Evolutionary conservation across 2,888 invertebrate genomes (phyloP).

Genomic region (Helleia helle): DNA sequence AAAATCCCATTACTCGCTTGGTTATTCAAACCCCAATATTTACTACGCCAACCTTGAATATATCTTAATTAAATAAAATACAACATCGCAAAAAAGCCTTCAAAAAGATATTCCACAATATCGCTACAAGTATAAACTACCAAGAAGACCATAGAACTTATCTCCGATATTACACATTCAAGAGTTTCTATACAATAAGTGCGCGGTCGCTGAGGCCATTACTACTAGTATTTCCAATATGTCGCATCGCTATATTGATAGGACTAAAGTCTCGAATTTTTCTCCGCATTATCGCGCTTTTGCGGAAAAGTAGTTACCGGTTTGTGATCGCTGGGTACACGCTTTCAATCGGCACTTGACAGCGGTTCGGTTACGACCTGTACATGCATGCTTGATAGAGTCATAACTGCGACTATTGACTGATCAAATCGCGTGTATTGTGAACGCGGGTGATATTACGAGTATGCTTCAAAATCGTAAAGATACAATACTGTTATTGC

Average conservation of each 20-base stretch:
- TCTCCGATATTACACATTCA: slow-evolving; percentile 25
- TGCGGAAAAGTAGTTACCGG: slow-evolving; percentile 71
- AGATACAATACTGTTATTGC: too few relatives aligned
- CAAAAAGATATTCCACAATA: slow-evolving; percentile 11
- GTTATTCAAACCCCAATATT: too few relatives aligned
- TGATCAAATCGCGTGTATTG: slow-evolving; percentile 42
- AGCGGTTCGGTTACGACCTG: slow-evolving; percentile 15
- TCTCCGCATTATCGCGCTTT: slow-evolving; percentile 49
- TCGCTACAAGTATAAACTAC: background rate
- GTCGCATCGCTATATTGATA: slow-evolving; percentile 31
- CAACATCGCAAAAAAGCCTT: background rate
- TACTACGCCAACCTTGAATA: too few relatives aligned
- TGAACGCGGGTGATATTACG: too few relatives aligned
- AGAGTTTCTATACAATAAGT: slow-evolving; percentile 21
- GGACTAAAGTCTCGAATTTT: slow-evolving; percentile 39
- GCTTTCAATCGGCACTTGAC: slow-evolving; percentile 33
- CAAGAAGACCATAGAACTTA: slow-evolving; percentile 15
- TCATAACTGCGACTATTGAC: slow-evolving; percentile 48
- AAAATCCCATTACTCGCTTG: too few relatives aligned
- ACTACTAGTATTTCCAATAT: slow-evolving; percentile 28
- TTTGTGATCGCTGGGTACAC: slow-evolving; percentile 51
- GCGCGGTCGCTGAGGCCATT: slow-evolving; percentile 22
- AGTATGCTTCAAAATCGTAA: too few relatives aligned
- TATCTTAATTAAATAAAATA: too few relatives aligned
- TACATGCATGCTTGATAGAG: slow-evolving; percentile 23